These are phyloP conservation scores for Vulpes vulpes DNA, from an alignment of 2,113 vertebrate species.

Conservation along the genomic window DNA sequence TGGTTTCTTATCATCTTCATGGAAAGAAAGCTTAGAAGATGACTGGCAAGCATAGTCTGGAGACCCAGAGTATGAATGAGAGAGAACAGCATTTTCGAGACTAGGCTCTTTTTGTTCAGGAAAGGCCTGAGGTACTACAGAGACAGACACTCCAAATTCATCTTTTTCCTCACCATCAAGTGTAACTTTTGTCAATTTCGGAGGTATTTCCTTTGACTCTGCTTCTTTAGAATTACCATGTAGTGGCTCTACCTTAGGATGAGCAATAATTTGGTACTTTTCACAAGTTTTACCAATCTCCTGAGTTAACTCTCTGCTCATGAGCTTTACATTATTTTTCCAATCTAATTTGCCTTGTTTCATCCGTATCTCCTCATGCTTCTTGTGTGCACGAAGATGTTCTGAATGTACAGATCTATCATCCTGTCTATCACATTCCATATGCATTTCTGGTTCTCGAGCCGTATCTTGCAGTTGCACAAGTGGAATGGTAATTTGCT, in stretches of 20 bases:
- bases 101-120: slow-evolving; percentile 87
- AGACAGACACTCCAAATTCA: neutral
- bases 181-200: slow-evolving; percentile 4
- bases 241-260: slow-evolving; percentile 21
- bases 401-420: slow-evolving; percentile 60
- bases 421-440: slow-evolving; percentile 17
- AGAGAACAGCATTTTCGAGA: slow-evolving; percentile 79
- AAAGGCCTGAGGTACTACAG: slow-evolving; percentile 79
- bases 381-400: slow-evolving; percentile 87
- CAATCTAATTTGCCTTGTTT: slow-evolving; percentile 91
- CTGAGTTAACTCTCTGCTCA: slow-evolving; percentile 92
- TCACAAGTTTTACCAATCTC: slow-evolving; percentile 88
- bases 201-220: slow-evolving; percentile 18
- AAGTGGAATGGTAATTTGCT: slow-evolving; percentile 55
- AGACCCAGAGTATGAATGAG: neutral
- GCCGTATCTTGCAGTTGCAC: slow-evolving; percentile 44
- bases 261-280: slow-evolving; percentile 55
- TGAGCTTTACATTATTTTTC: slow-evolving; percentile 90
- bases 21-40: slow-evolving; percentile 58
- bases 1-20: neutral
- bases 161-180: slow-evolving; percentile 49
- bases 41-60: neutral
- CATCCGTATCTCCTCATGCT: slow-evolving; percentile 92
- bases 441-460: slow-evolving; percentile 55
- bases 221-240: slow-evolving; percentile 83